Evolutionary conservation across 1,140 invertebrate species (phyloP), one percentile per base, ranked within the genome.

Genomic region (Drosophila lini): DNA sequence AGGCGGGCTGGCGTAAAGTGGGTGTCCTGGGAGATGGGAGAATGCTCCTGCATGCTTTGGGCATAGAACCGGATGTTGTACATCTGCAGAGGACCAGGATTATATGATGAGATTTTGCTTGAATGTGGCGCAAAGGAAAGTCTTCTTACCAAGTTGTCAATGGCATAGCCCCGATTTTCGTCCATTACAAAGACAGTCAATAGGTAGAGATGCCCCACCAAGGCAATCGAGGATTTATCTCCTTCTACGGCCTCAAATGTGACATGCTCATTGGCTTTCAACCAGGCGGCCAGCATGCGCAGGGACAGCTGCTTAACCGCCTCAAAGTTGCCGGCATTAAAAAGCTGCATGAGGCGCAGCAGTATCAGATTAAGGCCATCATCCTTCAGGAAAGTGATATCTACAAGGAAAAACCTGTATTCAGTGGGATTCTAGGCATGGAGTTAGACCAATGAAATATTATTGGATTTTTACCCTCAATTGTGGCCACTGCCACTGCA

Each of bases 41-140:
- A 45, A 16, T n/a, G 19, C 34, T 88, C 80, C 22, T 89, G 77
- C 83, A 91, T 82, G 52, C 68, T 82, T 42, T 81, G 76, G 7
- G 64, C 57, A 57, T 91, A 91, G 44, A 91, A 91, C 0, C 90
- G 71, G 38, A 91, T 91, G 57, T 91, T 91, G 75, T 85, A 85
- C 65, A 91, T 81, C 90, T 91, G 5, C 5, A 28, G 22, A 2
- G 38, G 2, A 9, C 10, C 0, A 22, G 19, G 22, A 9, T 0
- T 16, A 5, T 5, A 10, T 15, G 4, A 32, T 41, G 0, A 50
- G 9, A 40, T 25, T 34, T 3, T 13, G 13, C 6, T n/a, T 38
- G 16, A 1, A 56, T n/a, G n/a, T 19, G 28, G 28, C 45, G 8
- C 15, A 0, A 8, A 3, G 0, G n/a, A 9, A 3, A 15, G 1